Evolutionary conservation across 2,888 invertebrate genomes (phyloP).

Genomic region (Nomada hirtipes): DNA sequence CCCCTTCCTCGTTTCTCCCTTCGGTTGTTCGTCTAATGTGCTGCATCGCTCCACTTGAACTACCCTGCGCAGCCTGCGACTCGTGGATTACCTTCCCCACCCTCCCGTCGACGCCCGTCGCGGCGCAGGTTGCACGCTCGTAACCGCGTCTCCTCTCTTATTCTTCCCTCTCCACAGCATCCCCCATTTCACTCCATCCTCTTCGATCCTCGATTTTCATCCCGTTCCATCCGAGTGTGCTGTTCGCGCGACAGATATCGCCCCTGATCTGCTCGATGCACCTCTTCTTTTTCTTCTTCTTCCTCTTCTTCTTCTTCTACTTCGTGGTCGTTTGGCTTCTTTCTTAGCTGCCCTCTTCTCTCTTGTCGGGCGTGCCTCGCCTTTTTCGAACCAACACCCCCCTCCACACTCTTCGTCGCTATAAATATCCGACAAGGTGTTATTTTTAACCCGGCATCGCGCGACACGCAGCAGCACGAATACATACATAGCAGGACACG

Average conservation of each 20-base stretch:
- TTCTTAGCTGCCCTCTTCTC: slow-evolving; percentile 10
- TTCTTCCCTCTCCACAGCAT: background rate
- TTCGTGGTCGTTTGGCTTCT: background rate
- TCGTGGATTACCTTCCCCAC: slow-evolving; percentile 23
- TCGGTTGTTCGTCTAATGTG: slow-evolving; percentile 67
- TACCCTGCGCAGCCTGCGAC: slow-evolving; percentile 57
- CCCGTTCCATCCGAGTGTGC: slow-evolving; percentile 6
- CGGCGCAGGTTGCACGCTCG: slow-evolving; percentile 46
- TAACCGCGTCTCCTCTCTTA: background rate
- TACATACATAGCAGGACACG: slow-evolving; percentile 8
- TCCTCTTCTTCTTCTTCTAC: background rate
- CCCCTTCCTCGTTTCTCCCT: slow-evolving; percentile 13
- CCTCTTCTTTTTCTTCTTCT: background rate
- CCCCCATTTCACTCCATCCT: background rate
- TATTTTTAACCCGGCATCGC: slow-evolving; percentile 80
- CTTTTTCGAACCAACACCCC: slow-evolving; percentile 25
- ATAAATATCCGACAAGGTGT: slow-evolving; percentile 80
- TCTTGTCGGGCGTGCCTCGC: slow-evolving; percentile 45
- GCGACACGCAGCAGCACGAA: slow-evolving; percentile 67
- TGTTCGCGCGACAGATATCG: slow-evolving; percentile 59
- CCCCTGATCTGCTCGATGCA: slow-evolving; percentile 52
- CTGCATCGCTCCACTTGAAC: slow-evolving; percentile 71
- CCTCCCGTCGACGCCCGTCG: slow-evolving; percentile 39
- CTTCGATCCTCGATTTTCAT: slow-evolving; percentile 9
- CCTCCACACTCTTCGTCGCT: slow-evolving; percentile 60